phyloP scores from a whole-genome alignment of 2,888 invertebrate species.

The Onthophagus sagittarius region DNA sequence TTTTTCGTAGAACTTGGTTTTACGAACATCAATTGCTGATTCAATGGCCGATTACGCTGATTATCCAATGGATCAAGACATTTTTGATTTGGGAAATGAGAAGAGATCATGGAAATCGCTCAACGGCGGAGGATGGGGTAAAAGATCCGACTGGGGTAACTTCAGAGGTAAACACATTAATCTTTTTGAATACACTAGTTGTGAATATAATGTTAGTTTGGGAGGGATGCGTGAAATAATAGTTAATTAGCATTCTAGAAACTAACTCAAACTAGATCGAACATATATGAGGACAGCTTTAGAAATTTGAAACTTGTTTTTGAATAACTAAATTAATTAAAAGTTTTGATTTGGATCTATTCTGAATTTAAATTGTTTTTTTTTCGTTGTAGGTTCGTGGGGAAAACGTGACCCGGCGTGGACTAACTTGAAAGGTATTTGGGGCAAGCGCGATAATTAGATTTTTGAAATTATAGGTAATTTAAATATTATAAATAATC shows the following conservation, averaged over 20 bases:
- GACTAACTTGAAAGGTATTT: conserved; percentile 75
- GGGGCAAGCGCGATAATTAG: conserved; percentile 62
- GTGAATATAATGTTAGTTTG: too few species aligned
- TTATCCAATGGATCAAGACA: conserved; percentile 23
- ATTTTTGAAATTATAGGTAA: conserved; percentile 10
- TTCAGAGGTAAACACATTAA: conserved; percentile 48
- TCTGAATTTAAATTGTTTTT: conserved; percentile 15
- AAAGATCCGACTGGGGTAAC: conserved; percentile 62
- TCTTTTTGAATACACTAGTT: too few species aligned
- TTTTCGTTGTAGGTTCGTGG: conserved; percentile 59
- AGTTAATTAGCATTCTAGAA: too few species aligned
- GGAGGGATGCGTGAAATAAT: too few species aligned
- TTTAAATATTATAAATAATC: not conserved
- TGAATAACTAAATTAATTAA: not conserved
- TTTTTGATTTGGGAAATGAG: conserved; percentile 43
- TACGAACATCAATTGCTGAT: not conserved
- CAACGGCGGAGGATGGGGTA: conserved; percentile 69
- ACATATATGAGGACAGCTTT: too few species aligned
- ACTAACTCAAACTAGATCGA: too few species aligned
- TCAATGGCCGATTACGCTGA: conserved; percentile 35
- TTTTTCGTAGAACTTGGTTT: conserved; percentile 29
- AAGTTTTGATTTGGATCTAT: not conserved
- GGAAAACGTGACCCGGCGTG: conserved; percentile 75
- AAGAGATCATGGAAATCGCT: conserved; percentile 68
- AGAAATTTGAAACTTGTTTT: not conserved